Percentiles rank a stretch among this genome's conserved stretches.
Conservation (phyloP, 2,888 invertebrate species). For the Dexiosoma caninum region DNA sequence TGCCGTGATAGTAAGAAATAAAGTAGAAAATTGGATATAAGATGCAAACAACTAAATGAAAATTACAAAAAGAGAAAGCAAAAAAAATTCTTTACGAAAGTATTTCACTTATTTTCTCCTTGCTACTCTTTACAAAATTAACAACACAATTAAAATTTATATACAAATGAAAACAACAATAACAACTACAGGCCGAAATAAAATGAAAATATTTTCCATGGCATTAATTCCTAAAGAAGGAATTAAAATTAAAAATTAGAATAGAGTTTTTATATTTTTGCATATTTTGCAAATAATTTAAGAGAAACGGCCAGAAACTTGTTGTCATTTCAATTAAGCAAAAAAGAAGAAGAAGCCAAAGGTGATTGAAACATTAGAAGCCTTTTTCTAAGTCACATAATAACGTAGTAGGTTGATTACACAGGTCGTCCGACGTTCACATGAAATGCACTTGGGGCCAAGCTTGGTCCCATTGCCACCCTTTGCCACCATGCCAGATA, state of each 20-base stretch:
- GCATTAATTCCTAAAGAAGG: constrained; percentile 51
- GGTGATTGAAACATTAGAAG: too few species aligned
- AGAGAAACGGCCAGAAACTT: constrained; percentile 13
- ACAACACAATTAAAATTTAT: constrained; percentile 64
- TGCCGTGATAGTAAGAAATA: constrained; percentile 22
- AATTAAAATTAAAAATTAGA: constrained; percentile 24
- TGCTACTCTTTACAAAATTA: constrained; percentile 59
- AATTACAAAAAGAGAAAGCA: constrained; percentile 11
- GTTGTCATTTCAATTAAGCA: constrained; percentile 6
- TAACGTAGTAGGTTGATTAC: too few species aligned
- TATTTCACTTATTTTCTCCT: constrained; percentile 58
- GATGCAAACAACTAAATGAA: constrained; percentile 45
- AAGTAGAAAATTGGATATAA: constrained; percentile 53
- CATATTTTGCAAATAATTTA: too few species aligned
- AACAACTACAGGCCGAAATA: not conserved
- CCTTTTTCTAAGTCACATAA: too few species aligned
- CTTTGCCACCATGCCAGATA: too few species aligned
- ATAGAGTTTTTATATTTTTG: too few species aligned
- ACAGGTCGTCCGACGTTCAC: too few species aligned
- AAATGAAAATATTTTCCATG: constrained; percentile 50
- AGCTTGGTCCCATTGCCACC: too few species aligned
- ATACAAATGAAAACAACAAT: constrained; percentile 33
- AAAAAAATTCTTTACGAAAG: constrained; percentile 47
- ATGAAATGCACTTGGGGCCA: too few species aligned
- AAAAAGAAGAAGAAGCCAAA: too few species aligned